These are phyloP conservation scores for Scarus forsteni DNA, from an alignment of 2,797 vertebrate species.

Conservation along the genomic window DNA sequence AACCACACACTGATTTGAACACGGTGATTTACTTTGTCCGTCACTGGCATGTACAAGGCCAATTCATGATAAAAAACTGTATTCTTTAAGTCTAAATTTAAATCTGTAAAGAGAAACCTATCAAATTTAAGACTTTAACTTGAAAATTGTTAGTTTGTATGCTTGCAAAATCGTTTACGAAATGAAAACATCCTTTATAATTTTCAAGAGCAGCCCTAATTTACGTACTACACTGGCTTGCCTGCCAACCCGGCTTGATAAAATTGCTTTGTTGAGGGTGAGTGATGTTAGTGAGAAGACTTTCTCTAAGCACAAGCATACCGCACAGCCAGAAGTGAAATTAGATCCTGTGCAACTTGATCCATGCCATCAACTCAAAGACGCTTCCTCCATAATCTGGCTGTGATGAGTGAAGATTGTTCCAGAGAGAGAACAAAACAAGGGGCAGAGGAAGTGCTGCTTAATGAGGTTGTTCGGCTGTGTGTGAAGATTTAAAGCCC, in stretches of 20 bases:
- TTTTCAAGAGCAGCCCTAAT: too few species aligned
- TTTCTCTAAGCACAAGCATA: slow-evolving; percentile 51
- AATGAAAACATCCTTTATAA: too few species aligned
- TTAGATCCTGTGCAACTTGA: slow-evolving; percentile 61
- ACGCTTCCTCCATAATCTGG: slow-evolving; percentile 35
- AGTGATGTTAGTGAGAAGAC: slow-evolving; percentile 49
- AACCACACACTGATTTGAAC: too few species aligned
- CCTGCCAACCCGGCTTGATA: slow-evolving; percentile 15
- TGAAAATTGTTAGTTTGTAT: too few species aligned
- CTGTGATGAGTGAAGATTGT: slow-evolving; percentile 41
- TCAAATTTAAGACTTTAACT: too few species aligned
- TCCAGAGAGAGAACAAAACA: slow-evolving; percentile 41
- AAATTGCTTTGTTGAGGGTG: slow-evolving; percentile 37
- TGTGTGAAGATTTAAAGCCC: slow-evolving; percentile 25
- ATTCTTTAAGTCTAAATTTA: too few species aligned
- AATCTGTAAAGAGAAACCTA: too few species aligned
- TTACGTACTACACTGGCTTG: background rate
- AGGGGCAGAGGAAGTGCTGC: slow-evolving; percentile 20
- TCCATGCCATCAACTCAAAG: slow-evolving; percentile 42
- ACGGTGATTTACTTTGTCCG: too few species aligned
- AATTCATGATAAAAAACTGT: too few species aligned
- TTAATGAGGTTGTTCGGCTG: slow-evolving; percentile 6
- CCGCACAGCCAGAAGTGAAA: slow-evolving; percentile 51
- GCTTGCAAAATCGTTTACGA: too few species aligned
- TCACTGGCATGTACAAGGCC: too few species aligned